Base-by-base conservation (phyloP, 2,888 invertebrate species). In the Zelleria hepariella region DNA sequence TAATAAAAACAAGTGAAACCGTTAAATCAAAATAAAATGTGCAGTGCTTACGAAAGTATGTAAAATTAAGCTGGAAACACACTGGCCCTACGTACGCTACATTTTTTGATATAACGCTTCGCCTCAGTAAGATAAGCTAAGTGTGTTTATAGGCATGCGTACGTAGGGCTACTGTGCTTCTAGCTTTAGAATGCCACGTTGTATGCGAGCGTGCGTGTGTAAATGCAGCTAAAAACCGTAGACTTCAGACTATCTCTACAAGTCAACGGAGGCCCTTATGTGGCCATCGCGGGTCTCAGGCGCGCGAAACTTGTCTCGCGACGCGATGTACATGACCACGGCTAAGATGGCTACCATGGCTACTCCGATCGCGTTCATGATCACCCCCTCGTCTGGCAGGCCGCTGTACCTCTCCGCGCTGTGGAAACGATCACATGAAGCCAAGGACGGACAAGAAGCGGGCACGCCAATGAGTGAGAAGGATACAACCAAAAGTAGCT, bases 341-440 rank as follows among this genome's bases (percentile, higher is more conserved):
- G 93, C 91, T 63, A 91, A 89, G 63, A 93, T 87, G 61, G 91
- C 92, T 66, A 93, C 87, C 73, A 93, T 86, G 66, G 90, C 86
- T 71, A 92, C 91, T 64, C 92, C 93, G 68, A 94, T 90, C 47
- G 91, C 90, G 86, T 94, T 94, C 77, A 94, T 84, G 74, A 94
- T 90, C 70, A 93, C 90, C 20, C 91, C 92, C 78, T 94, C 93
- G 71, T 92, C 91, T 63, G 89, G 90, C 75, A 92, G 80, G 63
- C 84, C 82, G 75, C 88, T 84, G 87, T 92, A 93, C 64, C 85
- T 78, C 72, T 87, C 86, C 70, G 74, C 75, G 68, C 84, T 85
- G 89, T 81, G 84, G 65, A 86, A 76, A 83, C 71, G 74, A 64
- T 78, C 74, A 82, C 76, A 57, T 57, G 70, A 75, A 73, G 75